Base-by-base conservation (phyloP, 2,888 invertebrate genomes). In the Lacanobia oleracea region DNA sequence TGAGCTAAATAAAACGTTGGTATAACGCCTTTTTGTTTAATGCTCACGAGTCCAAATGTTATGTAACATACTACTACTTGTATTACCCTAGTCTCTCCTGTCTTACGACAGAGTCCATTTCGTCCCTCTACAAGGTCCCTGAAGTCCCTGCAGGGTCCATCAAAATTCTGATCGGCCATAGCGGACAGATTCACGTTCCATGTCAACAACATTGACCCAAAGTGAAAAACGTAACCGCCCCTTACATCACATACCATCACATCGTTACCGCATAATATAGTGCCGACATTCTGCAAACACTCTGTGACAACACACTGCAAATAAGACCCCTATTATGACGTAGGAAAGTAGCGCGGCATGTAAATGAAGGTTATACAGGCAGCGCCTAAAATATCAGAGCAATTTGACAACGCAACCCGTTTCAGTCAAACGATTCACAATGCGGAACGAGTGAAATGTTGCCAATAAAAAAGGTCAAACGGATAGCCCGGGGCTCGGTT, bases 381-480 rank as follows among this genome's bases (percentile, higher is more conserved):
- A 87, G 87, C 84, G 85, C 81, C 89, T 92, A 90, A 91, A 93
- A 93, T 92, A 93, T 91, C 91, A 91, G 89, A 88, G 91, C 92
- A 93, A 94, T 93, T 93, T 93, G 93, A 93, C 93, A 93, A 92
- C 91, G 90, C 90, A 90, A 91, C 91, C 92, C 91, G 91, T 91
- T 92, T 91, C 90, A 92, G 90, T 91, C 89, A 91, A 91, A 90
- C 89, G 91, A 88, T 91, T 91, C 92, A 94, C 93, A 94, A 93
- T 91, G 93, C 91, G 92, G 91, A 92, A 91, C 93, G 91, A 93
- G 94, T 94, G 93, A 94, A 94, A 95, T 94, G 94, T 94, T 92
- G 91, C 93, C 93, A 93, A 94, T 94, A 94, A 94, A 94, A 94
- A 94, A 93, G 94, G 94, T 94, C 94, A 93, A 93, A 93, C 91